Percentiles rank a stretch among this genome's conserved stretches.
Conservation (phyloP, 2,888 invertebrate species). For the Drosophila nigricruria region DNA sequence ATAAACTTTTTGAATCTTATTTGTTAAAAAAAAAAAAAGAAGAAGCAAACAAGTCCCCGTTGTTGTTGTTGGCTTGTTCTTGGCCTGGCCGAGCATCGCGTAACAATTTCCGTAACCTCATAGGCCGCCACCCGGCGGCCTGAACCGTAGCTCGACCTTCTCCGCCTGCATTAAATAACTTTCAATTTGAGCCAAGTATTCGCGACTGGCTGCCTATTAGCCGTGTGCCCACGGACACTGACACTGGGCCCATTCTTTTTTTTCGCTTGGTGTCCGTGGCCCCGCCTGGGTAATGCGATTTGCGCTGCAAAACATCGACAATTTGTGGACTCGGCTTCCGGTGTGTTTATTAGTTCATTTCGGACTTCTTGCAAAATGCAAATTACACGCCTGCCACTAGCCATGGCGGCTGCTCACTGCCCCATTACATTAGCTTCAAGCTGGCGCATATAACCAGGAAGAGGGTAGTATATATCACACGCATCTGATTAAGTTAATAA, state of each 20-base stretch:
- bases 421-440: not conserved
- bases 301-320: conserved; percentile 60
- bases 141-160: conserved; percentile 16
- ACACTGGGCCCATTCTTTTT: conserved; percentile 29
- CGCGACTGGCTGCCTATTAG: conserved; percentile 71
- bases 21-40: conserved; percentile 50
- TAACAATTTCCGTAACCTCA: conserved; percentile 76
- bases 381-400: conserved; percentile 47
- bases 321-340: conserved; percentile 69
- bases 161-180: conserved; percentile 71
- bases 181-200: conserved; percentile 76
- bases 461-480: not conserved
- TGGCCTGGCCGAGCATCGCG: conserved; percentile 60
- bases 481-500: not conserved
- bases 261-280: conserved; percentile 22
- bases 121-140: conserved; percentile 39
- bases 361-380: conserved; percentile 58
- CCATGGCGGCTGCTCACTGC: not conserved
- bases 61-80: conserved; percentile 47
- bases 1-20: conserved; percentile 81
- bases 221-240: conserved; percentile 49
- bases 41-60: conserved; percentile 26
- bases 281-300: conserved; percentile 41
- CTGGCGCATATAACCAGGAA: not conserved
- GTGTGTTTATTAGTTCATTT: conserved; percentile 74